Evolutionary conservation across 2,888 invertebrate genomes (phyloP).

Genomic region (Cephalotes varians): DNA sequence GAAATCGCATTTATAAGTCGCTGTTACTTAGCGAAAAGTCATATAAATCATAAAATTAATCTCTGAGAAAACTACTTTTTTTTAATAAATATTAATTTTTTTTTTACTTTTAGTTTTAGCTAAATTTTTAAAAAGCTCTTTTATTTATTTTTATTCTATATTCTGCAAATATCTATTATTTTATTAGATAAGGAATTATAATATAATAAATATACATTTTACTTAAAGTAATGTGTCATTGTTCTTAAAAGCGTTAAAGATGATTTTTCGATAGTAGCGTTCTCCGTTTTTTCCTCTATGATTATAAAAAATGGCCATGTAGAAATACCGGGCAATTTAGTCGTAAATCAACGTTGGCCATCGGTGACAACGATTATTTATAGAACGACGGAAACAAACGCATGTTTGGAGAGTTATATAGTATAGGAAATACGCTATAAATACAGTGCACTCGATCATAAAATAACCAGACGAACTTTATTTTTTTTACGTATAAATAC

Average conservation of each 20-base stretch:
- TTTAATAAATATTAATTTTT: background rate
- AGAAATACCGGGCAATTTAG: constrained; percentile 37
- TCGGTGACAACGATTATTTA: constrained; percentile 54
- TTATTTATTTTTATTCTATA: background rate
- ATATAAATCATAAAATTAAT: background rate
- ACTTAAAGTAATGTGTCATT: background rate
- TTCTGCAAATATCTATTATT: background rate
- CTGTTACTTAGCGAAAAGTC: background rate
- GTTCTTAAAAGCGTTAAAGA: constrained; percentile 11
- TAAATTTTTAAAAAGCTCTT: background rate
- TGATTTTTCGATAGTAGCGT: constrained; percentile 4
- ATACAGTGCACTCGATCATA: constrained; percentile 41
- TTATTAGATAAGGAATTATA: background rate
- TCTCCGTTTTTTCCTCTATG: constrained; percentile 13
- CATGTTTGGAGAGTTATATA: constrained; percentile 25
- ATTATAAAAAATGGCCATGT: constrained; percentile 41
- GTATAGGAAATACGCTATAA: constrained; percentile 39
- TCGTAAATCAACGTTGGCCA: constrained; percentile 45
- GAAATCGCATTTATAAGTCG: background rate
- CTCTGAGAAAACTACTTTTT: background rate
- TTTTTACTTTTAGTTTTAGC: background rate
- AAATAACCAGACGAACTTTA: constrained; percentile 33
- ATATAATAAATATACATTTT: background rate
- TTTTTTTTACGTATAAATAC: constrained; percentile 4
- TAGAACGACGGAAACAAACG: constrained; percentile 38